A percentile compares a stretch with the other conserved stretches of the same genome.
These are phyloP conservation scores for Coptodon bakossiorum DNA, from an alignment of 2,113 vertebrate genomes.

Conservation along the genomic window DNA sequence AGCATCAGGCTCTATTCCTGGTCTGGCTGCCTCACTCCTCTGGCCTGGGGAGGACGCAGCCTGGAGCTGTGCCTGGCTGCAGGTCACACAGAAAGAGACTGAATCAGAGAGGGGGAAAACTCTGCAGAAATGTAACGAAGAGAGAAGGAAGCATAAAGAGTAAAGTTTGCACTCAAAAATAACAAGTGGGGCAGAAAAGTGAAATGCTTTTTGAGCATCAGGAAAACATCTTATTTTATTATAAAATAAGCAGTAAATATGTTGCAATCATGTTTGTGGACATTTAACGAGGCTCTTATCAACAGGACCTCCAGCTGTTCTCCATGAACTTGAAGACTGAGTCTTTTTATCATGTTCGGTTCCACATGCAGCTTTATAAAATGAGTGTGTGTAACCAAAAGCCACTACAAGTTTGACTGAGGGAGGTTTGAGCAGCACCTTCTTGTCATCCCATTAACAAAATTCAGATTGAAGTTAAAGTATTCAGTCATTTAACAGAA, in stretches of 20 bases:
- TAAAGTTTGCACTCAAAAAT: not conserved
- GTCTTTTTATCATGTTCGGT: not conserved
- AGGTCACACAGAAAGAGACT: not conserved
- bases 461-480: not conserved
- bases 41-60: slow-evolving; percentile 17
- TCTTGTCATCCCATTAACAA: not conserved
- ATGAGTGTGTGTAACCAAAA: not conserved
- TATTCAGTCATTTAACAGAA: not conserved
- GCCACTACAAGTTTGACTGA: not conserved
- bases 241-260: not conserved
- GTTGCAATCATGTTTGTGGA: not conserved
- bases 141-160: not conserved
- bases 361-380: not conserved
- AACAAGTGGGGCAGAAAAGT: accelerated
- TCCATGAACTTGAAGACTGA: not conserved
- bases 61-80: not conserved
- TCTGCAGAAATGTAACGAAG: not conserved
- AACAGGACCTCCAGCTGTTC: not conserved
- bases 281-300: not conserved
- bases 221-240: not conserved
- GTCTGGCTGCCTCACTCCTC: slow-evolving; percentile 36
- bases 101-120: not conserved
- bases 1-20: slow-evolving; percentile 66
- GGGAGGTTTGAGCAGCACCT: not conserved
- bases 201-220: not conserved